phyloP scores from a whole-genome alignment of 2,888 invertebrate species.

The Oligia latruncula region DNA sequence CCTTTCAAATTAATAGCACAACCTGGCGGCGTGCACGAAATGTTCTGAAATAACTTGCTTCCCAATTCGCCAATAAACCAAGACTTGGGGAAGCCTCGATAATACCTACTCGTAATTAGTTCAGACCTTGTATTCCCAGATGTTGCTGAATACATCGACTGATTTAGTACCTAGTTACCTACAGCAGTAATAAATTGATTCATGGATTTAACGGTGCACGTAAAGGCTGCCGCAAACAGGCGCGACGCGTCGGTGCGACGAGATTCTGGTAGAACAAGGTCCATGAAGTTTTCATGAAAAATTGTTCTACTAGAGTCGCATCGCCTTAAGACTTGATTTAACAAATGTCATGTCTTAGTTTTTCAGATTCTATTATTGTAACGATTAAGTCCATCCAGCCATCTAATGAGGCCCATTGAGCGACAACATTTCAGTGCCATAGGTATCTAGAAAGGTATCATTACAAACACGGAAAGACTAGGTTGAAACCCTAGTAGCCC shows the following conservation, averaged over 20 bases:
- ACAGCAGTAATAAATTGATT: background rate
- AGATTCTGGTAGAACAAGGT: background rate
- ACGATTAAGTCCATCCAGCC: background rate
- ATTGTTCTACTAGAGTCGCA: background rate
- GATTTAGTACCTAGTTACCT: conserved; percentile 37
- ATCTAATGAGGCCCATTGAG: background rate
- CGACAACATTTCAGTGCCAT: no score
- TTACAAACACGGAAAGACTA: background rate
- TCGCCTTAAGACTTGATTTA: background rate
- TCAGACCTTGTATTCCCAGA: conserved; percentile 25
- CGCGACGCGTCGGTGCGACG: background rate
- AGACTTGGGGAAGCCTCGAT: conserved; percentile 25
- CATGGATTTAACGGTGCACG: background rate
- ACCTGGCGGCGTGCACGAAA: background rate
- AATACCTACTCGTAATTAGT: conserved; percentile 28
- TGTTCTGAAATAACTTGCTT: conserved; percentile 10
- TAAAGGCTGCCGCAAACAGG: no score
- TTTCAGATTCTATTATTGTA: no score
- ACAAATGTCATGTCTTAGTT: background rate
- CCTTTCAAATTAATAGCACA: background rate
- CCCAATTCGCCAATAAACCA: conserved; percentile 38
- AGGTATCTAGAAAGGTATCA: no score
- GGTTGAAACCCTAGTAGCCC: background rate
- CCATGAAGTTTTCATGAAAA: background rate
- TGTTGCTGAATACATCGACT: conserved; percentile 9